Evolutionary conservation across 2,797 vertebrate species (phyloP).

Genomic region (Centroberyx gerrardi): DNA sequence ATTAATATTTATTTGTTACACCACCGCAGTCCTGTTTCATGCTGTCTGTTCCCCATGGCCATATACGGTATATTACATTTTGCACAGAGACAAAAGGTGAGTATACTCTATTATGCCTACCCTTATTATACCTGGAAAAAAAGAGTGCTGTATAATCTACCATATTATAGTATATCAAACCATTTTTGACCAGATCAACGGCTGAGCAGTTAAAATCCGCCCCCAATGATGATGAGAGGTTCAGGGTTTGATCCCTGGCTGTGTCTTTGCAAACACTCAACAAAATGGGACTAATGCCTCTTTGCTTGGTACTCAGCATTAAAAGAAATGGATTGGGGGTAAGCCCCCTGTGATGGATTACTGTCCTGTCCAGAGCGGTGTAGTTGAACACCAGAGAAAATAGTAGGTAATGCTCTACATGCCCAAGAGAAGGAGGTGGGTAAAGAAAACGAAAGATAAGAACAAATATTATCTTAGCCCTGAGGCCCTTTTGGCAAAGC

Average conservation of each 20-base stretch:
- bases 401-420: background rate
- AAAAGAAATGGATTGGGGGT: background rate
- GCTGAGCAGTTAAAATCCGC: too few relatives aligned
- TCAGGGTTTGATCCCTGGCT: background rate
- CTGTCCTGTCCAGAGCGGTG: background rate
- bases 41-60: too few relatives aligned
- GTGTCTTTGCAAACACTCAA: background rate
- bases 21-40: too few relatives aligned
- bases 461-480: background rate
- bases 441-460: background rate
- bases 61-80: too few relatives aligned
- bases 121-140: too few relatives aligned
- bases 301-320: background rate
- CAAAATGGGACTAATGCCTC: background rate
- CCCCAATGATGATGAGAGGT: background rate
- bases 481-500: background rate
- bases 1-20: too few relatives aligned
- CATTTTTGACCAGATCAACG: too few relatives aligned
- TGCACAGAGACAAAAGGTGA: too few relatives aligned
- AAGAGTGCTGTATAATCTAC: too few relatives aligned
- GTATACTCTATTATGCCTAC: too few relatives aligned
- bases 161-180: too few relatives aligned
- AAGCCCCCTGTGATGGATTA: background rate
- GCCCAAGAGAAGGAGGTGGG: background rate
- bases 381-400: background rate